Conservation (phyloP, 2,797 vertebrate species). For the Dromococcyx pavoninus region DNA sequence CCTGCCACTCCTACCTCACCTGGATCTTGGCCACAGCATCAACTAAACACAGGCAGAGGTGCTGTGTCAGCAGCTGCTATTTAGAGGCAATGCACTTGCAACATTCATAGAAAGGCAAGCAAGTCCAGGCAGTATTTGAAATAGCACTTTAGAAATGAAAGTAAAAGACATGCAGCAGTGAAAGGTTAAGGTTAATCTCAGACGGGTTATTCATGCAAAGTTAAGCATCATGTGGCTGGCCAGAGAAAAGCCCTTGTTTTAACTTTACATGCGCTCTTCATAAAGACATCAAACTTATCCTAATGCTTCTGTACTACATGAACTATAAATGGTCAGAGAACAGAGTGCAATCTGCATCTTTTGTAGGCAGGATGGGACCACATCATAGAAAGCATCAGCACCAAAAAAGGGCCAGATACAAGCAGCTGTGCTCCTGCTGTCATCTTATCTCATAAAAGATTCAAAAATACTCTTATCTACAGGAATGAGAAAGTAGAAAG, state of each 20-base stretch:
- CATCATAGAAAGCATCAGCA: neutral
- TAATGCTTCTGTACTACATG: neutral
- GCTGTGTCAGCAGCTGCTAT: constrained; percentile 35
- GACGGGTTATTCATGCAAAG: neutral
- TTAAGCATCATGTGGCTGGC: neutral
- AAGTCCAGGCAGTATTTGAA: constrained; percentile 30
- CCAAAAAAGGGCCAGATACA: neutral
- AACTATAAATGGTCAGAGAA: neutral
- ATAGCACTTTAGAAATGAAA: neutral
- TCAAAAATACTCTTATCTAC: neutral
- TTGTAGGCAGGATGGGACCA: neutral
- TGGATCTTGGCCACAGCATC: neutral
- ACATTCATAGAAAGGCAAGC: neutral
- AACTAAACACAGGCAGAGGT: neutral
- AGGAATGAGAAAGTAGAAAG: neutral
- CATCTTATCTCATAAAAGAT: neutral
- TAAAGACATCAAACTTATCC: neutral
- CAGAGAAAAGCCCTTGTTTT: neutral
- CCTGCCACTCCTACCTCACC: neutral
- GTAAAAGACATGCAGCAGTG: neutral
- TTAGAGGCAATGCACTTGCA: constrained; percentile 19
- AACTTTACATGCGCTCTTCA: neutral
- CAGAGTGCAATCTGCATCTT: neutral
- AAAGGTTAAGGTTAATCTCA: neutral
- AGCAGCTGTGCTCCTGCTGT: neutral